phyloP scores from a whole-genome alignment of 2,113 vertebrate genomes.

The Alces alces region DNA sequence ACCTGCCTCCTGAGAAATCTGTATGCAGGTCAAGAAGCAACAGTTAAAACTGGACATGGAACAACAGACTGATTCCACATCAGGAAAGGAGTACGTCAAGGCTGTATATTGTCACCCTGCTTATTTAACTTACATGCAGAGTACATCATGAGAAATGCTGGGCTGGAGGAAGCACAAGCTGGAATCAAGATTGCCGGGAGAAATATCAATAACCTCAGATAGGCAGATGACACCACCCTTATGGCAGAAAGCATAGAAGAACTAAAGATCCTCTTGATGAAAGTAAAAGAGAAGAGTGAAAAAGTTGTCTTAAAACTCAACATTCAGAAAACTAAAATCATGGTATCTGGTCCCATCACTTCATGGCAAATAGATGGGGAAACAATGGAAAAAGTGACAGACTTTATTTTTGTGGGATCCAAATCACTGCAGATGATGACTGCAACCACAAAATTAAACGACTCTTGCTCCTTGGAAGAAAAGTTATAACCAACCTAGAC shows the following conservation, averaged over 20 bases:
- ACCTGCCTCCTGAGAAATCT: neutral
- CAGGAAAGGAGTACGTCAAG: neutral
- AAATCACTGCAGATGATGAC: neutral
- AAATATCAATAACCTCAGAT: neutral
- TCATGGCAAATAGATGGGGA: neutral
- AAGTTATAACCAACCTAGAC: neutral
- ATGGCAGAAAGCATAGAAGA: neutral
- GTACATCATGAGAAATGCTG: neutral
- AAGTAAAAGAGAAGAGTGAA: neutral
- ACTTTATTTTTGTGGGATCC: neutral
- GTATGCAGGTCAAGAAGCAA: neutral
- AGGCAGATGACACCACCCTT: neutral
- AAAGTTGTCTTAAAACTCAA: neutral
- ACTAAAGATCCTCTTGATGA: neutral
- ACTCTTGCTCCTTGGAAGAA: neutral
- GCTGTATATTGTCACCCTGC: neutral
- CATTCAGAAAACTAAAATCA: neutral
- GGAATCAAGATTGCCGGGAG: neutral
- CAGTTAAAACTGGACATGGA: neutral
- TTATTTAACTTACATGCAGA: neutral
- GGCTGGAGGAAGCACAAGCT: neutral
- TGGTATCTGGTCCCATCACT: neutral
- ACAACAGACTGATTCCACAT: neutral
- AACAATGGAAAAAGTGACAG: neutral
- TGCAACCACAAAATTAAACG: neutral